phyloP scores from a whole-genome alignment of 2,888 invertebrate genomes.

The Druceiella hillmani region DNA sequence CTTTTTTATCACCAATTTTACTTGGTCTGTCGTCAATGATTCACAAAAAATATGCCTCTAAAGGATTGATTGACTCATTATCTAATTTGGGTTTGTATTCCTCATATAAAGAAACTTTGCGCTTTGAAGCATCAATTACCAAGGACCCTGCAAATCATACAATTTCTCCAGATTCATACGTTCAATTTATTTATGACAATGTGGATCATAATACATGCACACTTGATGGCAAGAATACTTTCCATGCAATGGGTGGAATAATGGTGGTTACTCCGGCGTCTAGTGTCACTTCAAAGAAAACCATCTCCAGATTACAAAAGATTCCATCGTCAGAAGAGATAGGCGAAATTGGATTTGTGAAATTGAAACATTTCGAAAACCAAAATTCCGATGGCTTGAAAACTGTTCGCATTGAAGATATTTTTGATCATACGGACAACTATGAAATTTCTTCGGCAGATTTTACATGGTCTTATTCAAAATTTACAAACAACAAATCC shows the following conservation, averaged over 20 bases:
- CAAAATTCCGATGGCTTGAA: conserved; percentile 23
- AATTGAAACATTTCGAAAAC: conserved; percentile 24
- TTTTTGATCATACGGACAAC: conserved; percentile 23
- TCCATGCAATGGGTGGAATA: conserved; percentile 28
- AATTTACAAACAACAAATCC: conserved; percentile 22
- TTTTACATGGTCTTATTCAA: conserved; percentile 26
- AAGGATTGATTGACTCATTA: conserved; percentile 22
- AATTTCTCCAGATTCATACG: conserved; percentile 18
- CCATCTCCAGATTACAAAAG: conserved; percentile 21
- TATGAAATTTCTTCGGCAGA: conserved; percentile 24
- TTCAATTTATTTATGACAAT: conserved; percentile 29
- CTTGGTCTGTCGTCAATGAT: conserved; percentile 26
- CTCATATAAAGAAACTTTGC: conserved; percentile 25
- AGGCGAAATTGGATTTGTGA: conserved; percentile 23
- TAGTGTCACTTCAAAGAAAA: conserved; percentile 15
- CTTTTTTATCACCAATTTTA: conserved; percentile 28
- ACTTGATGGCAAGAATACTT: conserved; percentile 26
- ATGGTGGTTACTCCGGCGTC: conserved; percentile 23
- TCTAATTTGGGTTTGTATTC: conserved; percentile 21
- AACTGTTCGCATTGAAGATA: conserved; percentile 21
- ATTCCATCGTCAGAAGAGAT: conserved; percentile 22
- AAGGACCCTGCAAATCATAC: conserved; percentile 18
- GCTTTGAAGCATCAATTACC: conserved; percentile 25
- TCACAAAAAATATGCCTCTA: conserved; percentile 26
- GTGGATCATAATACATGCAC: conserved; percentile 28